Evolutionary conservation across 2,797 vertebrate genomes (phyloP).

Genomic region (Xerus rutilus): DNA sequence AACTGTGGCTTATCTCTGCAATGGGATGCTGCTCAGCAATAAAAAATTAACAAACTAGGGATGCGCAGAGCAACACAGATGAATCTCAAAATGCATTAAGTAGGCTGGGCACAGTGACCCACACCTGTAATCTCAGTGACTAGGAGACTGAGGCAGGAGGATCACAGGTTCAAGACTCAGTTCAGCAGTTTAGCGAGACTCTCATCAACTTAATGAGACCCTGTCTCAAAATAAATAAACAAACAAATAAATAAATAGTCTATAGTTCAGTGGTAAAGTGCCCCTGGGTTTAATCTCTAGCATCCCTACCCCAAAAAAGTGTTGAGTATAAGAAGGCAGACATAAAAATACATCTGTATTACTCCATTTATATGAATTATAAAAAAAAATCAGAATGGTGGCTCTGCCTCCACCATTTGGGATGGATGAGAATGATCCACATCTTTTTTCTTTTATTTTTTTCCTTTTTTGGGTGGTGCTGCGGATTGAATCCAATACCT

Average conservation of each 20-base stretch:
- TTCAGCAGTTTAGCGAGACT: no score
- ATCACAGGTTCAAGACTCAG: no score
- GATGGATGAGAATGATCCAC: not conserved
- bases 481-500: not conserved
- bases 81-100: not conserved
- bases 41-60: constrained; percentile 18
- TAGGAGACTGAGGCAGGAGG: no score
- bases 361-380: not conserved
- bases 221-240: not conserved
- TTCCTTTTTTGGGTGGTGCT: not conserved
- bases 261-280: not conserved
- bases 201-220: not conserved
- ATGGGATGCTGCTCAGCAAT: not conserved
- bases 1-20: not conserved
- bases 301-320: not conserved
- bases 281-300: not conserved
- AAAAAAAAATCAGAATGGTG: not conserved
- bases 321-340: not conserved
- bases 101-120: no score
- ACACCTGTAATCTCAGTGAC: no score
- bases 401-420: not conserved
- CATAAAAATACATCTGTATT: not conserved
- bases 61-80: not conserved
- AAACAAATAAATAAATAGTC: not conserved
- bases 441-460: not conserved